These are phyloP conservation scores for Trachops cirrhosus DNA, from an alignment of 2,797 vertebrate species.

Conservation along the genomic window DNA sequence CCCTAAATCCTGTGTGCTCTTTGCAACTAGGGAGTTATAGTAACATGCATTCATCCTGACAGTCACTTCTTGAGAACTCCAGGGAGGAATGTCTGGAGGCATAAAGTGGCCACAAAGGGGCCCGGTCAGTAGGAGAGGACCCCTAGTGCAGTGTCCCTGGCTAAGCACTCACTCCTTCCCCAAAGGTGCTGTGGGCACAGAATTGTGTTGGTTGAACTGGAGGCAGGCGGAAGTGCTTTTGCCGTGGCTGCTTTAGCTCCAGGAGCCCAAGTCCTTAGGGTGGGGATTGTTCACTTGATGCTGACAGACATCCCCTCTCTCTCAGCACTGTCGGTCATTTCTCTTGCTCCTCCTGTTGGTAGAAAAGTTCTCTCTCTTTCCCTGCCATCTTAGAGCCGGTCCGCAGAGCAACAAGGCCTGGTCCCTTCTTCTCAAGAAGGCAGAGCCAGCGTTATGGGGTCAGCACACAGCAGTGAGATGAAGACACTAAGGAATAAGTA, in stretches of 20 bases:
- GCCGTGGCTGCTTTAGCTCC: not conserved
- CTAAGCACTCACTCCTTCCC: not conserved
- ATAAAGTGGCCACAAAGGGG: not conserved
- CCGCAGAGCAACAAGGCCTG: not conserved
- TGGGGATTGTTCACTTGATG: not conserved
- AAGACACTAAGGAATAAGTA: not conserved
- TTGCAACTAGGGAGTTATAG: not conserved
- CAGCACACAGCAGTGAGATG: not conserved
- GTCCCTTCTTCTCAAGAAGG: not conserved
- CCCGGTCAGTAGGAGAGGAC: not conserved
- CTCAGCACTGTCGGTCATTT: not conserved
- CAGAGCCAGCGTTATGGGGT: not conserved
- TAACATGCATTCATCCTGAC: not conserved
- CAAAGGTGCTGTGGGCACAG: not conserved
- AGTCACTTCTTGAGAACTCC: not conserved
- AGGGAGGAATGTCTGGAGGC: not conserved
- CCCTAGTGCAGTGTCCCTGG: not conserved
- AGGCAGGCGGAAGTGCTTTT: not conserved
- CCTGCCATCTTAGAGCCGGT: not conserved
- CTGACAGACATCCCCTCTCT: not conserved
- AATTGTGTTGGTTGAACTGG: not conserved
- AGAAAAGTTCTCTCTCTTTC: not conserved
- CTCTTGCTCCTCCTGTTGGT: not conserved
- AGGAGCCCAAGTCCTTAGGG: not conserved
- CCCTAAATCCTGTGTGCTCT: not conserved